Conservation (phyloP, 2,888 invertebrate genomes). For the Eulithis prunata region DNA sequence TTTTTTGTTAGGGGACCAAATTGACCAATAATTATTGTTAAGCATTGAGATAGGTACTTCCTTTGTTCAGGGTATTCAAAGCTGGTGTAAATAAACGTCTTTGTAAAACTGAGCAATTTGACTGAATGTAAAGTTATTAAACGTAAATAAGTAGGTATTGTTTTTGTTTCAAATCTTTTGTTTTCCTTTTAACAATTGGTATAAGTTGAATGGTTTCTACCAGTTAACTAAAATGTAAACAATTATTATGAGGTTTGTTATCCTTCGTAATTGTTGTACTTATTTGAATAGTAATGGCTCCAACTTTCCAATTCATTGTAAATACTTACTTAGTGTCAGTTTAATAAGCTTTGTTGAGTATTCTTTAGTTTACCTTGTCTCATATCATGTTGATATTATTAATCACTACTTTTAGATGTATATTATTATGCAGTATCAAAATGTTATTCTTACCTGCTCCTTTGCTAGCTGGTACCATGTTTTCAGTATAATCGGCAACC, state of each 20-base stretch:
- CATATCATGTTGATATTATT: slow-evolving; percentile 19
- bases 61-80: too few species aligned
- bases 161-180: too few species aligned
- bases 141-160: too few species aligned
- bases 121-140: not conserved
- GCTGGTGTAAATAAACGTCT: too few species aligned
- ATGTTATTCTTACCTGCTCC: slow-evolving; percentile 89
- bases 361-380: slow-evolving; percentile 6
- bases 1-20: too few species aligned
- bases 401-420: slow-evolving; percentile 14
- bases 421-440: not conserved
- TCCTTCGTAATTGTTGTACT: slow-evolving; percentile 22
- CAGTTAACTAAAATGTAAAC: not conserved
- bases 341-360: slow-evolving; percentile 16
- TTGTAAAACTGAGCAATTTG: too few species aligned
- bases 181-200: slow-evolving; percentile 10
- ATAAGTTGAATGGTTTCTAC: slow-evolving; percentile 17
- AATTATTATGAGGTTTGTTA: slow-evolving; percentile 9
- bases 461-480: slow-evolving; percentile 98
- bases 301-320: slow-evolving; percentile 25
- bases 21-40: too few species aligned
- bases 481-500: slow-evolving; percentile 94
- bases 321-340: slow-evolving; percentile 5
- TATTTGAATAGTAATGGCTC: slow-evolving; percentile 29
- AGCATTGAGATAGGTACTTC: too few species aligned